Base-by-base conservation (phyloP, 2,888 invertebrate species). In the Lottia gigantea region DNA sequence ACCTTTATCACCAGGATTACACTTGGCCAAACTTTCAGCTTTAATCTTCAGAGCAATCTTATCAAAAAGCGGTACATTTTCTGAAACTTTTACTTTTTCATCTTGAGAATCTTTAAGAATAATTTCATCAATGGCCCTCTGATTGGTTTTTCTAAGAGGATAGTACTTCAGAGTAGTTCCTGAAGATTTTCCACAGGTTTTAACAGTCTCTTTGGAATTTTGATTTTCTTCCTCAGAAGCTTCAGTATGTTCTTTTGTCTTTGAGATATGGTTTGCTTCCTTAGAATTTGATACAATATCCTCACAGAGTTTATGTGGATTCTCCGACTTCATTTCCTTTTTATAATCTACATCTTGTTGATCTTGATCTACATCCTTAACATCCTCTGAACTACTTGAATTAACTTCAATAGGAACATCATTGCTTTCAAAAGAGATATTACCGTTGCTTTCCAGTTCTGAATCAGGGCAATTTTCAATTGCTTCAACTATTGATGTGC, bases 41-140 rank as follows among this genome's bases (percentile, higher is more conserved):
- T 87, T 87, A 66, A 87, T 87, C 69, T 85, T 90, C 91, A 25
- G 92, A 91, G 75, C 92, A 90, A 86, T 80, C 63, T 83, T 79
- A 47, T 85, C 84, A 68, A 83, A 82, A 8, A 85, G 80, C 19
- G 85, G 83, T 11, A 83, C 72, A 2, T 73, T 71, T 19, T 12
- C 49, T 23, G 62, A 46, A 8, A 15, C 45, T 25, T 64, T 26
- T 31, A 40, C 62, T n/a, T 63, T 64, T 46, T 65, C 63, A 2
- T 25, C 64, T 64, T 64, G 64, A 19, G 72, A 72, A 16, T 62
- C 15, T n/a, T 70, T 47, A 16, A 55, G 45, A 14, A 46, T 62
- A 31, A 47, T 45, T 55, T 67, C 46, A 63, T 70, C 40, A 64
- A 68, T 45, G 63, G 70, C 62, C 62, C 71, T 65, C 16, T 66